Base-by-base conservation (phyloP, 2,797 vertebrate genomes). In the Parambassis ranga region DNA sequence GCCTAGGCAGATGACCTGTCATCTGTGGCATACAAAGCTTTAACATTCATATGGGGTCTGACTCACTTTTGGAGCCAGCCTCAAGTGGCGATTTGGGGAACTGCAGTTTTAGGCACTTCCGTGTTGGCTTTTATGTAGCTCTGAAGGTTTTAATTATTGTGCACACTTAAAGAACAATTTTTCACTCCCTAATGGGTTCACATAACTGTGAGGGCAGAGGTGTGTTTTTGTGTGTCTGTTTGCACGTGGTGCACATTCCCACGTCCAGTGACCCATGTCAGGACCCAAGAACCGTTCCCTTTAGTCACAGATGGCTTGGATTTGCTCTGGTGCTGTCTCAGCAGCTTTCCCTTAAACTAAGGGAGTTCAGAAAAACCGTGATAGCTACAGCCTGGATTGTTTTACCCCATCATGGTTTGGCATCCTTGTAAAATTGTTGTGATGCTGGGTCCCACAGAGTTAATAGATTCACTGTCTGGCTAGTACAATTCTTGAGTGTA, bases 401-500 rank as follows among this genome's bases (percentile, higher is more conserved):
- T 57, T 73, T 74, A 52, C 43, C 38, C 49, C 57, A 61, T 71
- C 49, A 43, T 53, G 74, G 79, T 71, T 78, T 84, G 68, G 72
- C 75, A 20, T 63, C 26, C 14, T 52, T 15, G 39, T 69, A 20
- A 37, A 67, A 77, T 51, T 28, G 43, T 31, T 5, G 13, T 48
- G 33, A 73, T 50, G 22, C 44, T 37, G 32, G 44, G 19, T 30
- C 52, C 63, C 42, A 11, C 36, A 65, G 68, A 71, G 71, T 74
- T 36, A 13, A 71, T 68, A 32, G 26, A 70, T 63, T 78, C 42
- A 26, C 39, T 77, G 60, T 51, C 68, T 65, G 36, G 4, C 63
- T 64, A 39, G 35, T 47, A 61, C 77, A 75, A 33, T 53, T 52
- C 36, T 64, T 31, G 3, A 26, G 44, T 26, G 2, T 26, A 55